Evolutionary conservation across 2,113 vertebrate genomes (phyloP).

Genomic region (Archilochus colubris): DNA sequence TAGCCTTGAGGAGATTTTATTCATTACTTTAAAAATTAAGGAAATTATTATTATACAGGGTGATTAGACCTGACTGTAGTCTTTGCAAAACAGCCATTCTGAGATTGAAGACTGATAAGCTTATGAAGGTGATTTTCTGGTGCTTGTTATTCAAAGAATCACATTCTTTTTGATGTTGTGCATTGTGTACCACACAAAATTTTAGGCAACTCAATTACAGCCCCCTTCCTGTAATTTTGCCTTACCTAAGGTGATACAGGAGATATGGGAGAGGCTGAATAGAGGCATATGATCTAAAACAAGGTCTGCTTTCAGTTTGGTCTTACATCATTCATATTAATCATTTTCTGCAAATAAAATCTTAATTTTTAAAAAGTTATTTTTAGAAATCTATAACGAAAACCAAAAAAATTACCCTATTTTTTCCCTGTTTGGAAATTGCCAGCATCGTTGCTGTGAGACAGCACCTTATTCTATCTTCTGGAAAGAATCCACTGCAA

Average conservation of each 20-base stretch:
- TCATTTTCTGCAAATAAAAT: neutral
- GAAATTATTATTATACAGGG: neutral
- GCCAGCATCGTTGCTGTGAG: neutral
- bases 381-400: neutral
- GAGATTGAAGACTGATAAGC: neutral
- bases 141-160: neutral
- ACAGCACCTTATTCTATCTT: neutral
- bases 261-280: slow-evolving; percentile 48
- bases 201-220: neutral
- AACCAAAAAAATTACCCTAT: neutral
- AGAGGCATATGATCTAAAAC: slow-evolving; percentile 1
- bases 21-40: neutral
- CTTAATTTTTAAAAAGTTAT: neutral
- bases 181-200: neutral
- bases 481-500: neutral
- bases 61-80: neutral
- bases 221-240: neutral
- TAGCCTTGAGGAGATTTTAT: neutral
- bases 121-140: neutral
- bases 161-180: rapidly evolving
- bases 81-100: neutral
- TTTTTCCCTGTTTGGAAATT: neutral
- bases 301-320: neutral
- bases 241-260: slow-evolving; percentile 71
- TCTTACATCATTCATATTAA: neutral